Conservation (phyloP, 1,140 invertebrate species). For the Atta texana region DNA sequence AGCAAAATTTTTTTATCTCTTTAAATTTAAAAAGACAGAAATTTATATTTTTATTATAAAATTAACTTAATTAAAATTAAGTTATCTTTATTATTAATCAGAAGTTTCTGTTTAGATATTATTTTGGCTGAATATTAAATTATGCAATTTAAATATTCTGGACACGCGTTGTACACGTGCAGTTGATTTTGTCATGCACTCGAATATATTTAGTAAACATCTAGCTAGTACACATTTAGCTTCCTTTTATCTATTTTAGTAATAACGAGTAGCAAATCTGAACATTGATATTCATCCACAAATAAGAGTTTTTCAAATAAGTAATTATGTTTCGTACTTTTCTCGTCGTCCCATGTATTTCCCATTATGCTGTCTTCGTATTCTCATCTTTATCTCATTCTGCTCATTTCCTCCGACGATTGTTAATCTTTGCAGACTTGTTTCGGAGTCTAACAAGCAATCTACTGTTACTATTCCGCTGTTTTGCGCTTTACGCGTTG, state of each 20-base stretch:
- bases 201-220: not conserved
- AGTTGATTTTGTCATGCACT: not conserved
- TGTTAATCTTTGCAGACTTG: slow-evolving; percentile 59
- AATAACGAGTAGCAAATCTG: not conserved
- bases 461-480: slow-evolving; percentile 60
- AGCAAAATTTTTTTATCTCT: not conserved
- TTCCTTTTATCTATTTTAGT: not conserved
- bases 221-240: not conserved
- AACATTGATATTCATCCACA: slow-evolving; percentile 10
- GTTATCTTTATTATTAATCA: not conserved
- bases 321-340: slow-evolving; percentile 36
- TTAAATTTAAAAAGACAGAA: not conserved
- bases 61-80: not conserved
- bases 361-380: slow-evolving; percentile 46
- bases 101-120: not conserved
- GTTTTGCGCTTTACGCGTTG: slow-evolving; percentile 40
- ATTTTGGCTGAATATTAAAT: not conserved
- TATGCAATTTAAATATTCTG: not conserved
- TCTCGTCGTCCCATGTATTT: slow-evolving; percentile 38
- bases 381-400: slow-evolving; percentile 57
- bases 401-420: slow-evolving; percentile 57
- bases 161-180: too few species aligned
- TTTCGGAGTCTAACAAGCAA: slow-evolving; percentile 63
- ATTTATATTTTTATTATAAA: not conserved
- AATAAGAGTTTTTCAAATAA: slow-evolving; percentile 34